Base-by-base conservation (phyloP, 2,888 invertebrate genomes). In the Eledone cirrhosa region DNA sequence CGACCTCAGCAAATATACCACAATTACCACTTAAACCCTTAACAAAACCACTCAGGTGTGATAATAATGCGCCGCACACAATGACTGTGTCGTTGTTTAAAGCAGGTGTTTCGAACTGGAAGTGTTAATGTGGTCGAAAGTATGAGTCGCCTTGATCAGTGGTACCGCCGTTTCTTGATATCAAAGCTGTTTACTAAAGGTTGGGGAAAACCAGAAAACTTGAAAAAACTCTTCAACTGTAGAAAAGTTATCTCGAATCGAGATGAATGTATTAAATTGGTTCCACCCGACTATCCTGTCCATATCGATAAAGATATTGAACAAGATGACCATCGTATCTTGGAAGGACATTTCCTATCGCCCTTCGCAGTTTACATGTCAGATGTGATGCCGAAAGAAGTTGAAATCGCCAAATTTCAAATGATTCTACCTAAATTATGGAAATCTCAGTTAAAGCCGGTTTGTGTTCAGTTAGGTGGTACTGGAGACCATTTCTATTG, bases 401-500 rank as follows among this genome's bases (percentile, higher is more conserved):
- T 95, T 0, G 94, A 94, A 89, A 94, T 93, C 83, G 97, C 97
- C 0, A 91, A 90, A 80, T 91, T 91, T 84, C 91, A 91, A 84
- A 93, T 95, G 81, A 88, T 98, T 53, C 89, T 98, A 83, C 98
- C 98, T 0, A 92, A 93, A 47, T 93, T 94, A 85, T 98, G 97
- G 97, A 91, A 90, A 78, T 92, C 93, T 13, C 93, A 79, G 92
- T 78, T 85, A 41, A 87, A 87, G 79, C 91, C 92, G 27, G 93
- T 98, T 59, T 98, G 98, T 90, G 93, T 99, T 82, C 98, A 99
- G 89, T 92, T 99, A 83, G 98, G 99, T 47, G 98, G 98, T 48
- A 99, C 99, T 67, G 99, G 99, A 72, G 99, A 99, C 80, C 99
- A 99, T 93, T 95, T 94, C 91, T 98, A 95, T 90, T 97, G 97